Evolutionary conservation across 2,113 vertebrate genomes (phyloP).

Genomic region (Danionella cerebrum): DNA sequence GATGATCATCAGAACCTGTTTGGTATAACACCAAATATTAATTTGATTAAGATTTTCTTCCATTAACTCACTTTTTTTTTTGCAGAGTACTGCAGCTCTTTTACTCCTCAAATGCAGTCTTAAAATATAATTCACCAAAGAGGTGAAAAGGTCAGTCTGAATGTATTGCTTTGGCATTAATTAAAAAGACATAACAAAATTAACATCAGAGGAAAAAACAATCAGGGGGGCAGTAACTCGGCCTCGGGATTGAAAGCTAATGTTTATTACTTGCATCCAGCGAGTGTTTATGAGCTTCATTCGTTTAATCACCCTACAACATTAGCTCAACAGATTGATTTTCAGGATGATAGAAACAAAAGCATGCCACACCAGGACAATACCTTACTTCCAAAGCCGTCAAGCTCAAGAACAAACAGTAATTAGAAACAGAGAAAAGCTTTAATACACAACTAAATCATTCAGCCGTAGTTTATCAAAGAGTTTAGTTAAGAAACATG

Average conservation of each 20-base stretch:
- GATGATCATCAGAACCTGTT: too few relatives aligned
- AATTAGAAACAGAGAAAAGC: neutral
- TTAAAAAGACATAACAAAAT: neutral
- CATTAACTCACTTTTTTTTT: too few relatives aligned
- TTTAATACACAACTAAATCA: conserved; percentile 10
- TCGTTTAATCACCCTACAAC: neutral
- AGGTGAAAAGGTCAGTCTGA: neutral
- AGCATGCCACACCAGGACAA: conserved; percentile 3
- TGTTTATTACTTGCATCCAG: conserved; percentile 10
- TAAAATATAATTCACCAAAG: too few relatives aligned
- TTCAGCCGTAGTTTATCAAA: neutral
- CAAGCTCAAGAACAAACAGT: conserved; percentile 3
- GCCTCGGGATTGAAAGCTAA: neutral
- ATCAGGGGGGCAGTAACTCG: neutral
- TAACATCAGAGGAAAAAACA: neutral
- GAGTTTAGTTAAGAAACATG: neutral
- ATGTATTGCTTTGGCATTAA: neutral
- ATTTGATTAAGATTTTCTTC: too few relatives aligned
- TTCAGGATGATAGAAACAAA: conserved; percentile 35
- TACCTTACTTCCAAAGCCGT: conserved; percentile 25
- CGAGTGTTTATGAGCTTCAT: neutral
- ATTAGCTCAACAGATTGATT: conserved; percentile 35
- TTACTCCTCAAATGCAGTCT: too few relatives aligned
- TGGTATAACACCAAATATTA: too few relatives aligned
- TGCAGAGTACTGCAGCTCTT: too few relatives aligned